A percentile compares a stretch with the other conserved stretches of the same genome.
Evolutionary conservation across 2,888 invertebrate species (phyloP).

Genomic region (Zaprionus bogoriensis): DNA sequence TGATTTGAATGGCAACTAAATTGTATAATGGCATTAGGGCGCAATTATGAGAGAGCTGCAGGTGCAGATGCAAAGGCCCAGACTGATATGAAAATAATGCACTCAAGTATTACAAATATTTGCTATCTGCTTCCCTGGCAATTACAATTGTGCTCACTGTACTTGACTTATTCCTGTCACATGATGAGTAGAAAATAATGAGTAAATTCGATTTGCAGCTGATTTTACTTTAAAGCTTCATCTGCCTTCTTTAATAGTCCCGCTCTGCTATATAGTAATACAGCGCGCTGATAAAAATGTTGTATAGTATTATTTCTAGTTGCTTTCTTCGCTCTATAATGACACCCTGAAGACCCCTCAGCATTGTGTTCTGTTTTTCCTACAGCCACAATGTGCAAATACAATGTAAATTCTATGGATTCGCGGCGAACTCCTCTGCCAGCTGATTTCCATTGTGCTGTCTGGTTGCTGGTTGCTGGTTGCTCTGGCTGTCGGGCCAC

Average conservation of each 20-base stretch:
- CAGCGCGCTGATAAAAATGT: background rate
- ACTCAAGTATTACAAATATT: conserved; percentile 1
- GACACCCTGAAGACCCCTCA: background rate
- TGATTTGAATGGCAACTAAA: conserved; percentile 46
- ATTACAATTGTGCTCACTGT: background rate
- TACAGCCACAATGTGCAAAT: conserved; percentile 11
- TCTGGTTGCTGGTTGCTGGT: background rate
- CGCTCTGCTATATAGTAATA: background rate
- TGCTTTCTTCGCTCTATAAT: background rate
- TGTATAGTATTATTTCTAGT: background rate
- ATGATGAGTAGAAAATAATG: no score
- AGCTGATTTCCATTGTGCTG: conserved; percentile 43
- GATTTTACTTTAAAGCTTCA: no score
- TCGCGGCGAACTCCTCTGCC: conserved; percentile 11
- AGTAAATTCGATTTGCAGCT: background rate
- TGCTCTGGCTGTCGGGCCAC: background rate
- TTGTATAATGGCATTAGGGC: conserved; percentile 42
- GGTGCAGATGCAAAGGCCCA: conserved; percentile 8
- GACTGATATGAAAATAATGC: conserved; percentile 6
- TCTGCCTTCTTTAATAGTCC: background rate
- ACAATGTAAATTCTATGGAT: conserved; percentile 39
- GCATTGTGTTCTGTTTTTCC: background rate
- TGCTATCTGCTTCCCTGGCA: background rate
- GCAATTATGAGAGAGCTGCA: conserved; percentile 35
- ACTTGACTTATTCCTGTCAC: no score